Base-by-base conservation (phyloP, 2,113 vertebrate genomes). In the Saguinus midas region DNA sequence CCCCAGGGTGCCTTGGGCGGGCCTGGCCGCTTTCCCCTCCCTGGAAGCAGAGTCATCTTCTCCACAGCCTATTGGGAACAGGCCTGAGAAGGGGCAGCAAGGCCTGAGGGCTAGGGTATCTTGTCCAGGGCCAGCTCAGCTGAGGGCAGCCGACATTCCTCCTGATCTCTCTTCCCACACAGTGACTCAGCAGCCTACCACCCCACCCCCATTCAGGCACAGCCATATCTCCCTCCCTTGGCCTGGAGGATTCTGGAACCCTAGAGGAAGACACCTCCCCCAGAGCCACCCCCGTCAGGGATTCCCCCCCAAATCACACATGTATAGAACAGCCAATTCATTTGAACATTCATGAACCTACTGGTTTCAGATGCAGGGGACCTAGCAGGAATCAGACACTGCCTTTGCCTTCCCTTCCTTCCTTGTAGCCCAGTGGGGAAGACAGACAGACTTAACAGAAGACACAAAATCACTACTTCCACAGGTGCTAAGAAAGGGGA, bases 1-100 rank as follows among this genome's bases (percentile, higher is more conserved):
- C 25, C 72, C 85, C 83, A 73, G 90, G 93, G 92, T 23, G 93
- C 90, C 94, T 96, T 73, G 87, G 96, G 93, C 82, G 18, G 93
- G 92, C 82, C 88, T 93, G 86, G 79, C 92, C 80, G 95, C 72
- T 87, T 64, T 96, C 64, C 78, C 76, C 58, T 97, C 92, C 68
- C 85, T 94, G 55, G 84, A 73, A 95, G 78, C 95, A 82, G 37
- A 97, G 94, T 92, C 96, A 97, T 96, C 87, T 82, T 96, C 95
- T 96, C 90, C 57, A 88, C 25, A 72, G 75, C 87, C 79, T 86
- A 80, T 14, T 87, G 81, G 86, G 89, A 94, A 72, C 10, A 93
- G 89, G 89, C 72, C 70, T 88, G 43, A 73, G 52, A 87, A 76
- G 23, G 40, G 40, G 50, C 1, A 5, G 35, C 52, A 93, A 93